Conservation (phyloP, 2,113 vertebrate species). For the Mustela lutreola region DNA sequence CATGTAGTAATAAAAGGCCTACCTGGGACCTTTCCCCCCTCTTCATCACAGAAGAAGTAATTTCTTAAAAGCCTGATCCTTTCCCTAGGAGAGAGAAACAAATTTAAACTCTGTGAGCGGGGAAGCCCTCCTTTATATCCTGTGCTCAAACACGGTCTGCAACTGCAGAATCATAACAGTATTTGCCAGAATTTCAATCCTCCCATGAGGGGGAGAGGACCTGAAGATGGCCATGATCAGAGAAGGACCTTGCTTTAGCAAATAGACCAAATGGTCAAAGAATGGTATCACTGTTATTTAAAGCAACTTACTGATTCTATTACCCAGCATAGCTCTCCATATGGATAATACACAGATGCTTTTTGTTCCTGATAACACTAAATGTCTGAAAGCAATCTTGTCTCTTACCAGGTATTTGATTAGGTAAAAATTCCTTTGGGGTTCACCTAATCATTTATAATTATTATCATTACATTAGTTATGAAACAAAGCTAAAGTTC, state of each 20-base stretch:
- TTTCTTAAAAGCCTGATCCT: not conserved
- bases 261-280: not conserved
- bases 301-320: not conserved
- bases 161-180: not conserved
- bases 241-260: not conserved
- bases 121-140: not conserved
- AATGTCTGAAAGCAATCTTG: conserved; percentile 79
- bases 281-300: not conserved
- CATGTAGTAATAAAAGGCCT: not conserved
- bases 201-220: not conserved
- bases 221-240: not conserved
- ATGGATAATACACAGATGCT: not conserved
- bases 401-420: conserved; percentile 80
- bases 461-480: conserved; percentile 81
- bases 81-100: conserved; percentile 22
- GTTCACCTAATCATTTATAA: conserved; percentile 82
- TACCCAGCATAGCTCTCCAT: conserved; percentile 31
- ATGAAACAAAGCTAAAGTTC: conserved; percentile 83
- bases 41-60: not conserved
- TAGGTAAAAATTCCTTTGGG: conserved; percentile 81
- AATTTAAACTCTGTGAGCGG: not conserved
- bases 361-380: conserved; percentile 69
- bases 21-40: not conserved
- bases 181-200: too few relatives aligned
- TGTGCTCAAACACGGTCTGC: not conserved